Percentiles rank a stretch among this genome's conserved stretches.
These are phyloP conservation scores for Gallirallus australis DNA, from an alignment of 2,797 vertebrate species.

Conservation along the genomic window DNA sequence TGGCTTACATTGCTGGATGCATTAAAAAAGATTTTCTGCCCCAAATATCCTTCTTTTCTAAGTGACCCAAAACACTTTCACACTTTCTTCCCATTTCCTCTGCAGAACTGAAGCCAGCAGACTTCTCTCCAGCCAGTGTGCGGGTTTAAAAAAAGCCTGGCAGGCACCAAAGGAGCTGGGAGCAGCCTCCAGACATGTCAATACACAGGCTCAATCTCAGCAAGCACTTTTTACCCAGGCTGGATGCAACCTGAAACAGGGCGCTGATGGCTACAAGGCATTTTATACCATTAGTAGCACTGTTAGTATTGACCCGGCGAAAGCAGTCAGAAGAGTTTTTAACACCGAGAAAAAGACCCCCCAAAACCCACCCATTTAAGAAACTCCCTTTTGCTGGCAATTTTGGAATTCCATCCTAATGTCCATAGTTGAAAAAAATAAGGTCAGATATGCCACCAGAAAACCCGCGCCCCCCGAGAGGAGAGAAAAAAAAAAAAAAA, in stretches of 20 bases:
- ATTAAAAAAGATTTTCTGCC: slow-evolving; percentile 15
- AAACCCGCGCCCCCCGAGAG: too few relatives aligned
- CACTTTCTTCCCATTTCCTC: neutral
- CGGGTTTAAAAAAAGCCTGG: neutral
- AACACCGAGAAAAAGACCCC: neutral
- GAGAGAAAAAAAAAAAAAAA: neutral
- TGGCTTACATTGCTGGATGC: slow-evolving; percentile 16
- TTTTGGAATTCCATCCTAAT: neutral
- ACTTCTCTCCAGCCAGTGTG: neutral
- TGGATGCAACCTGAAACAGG: neutral
- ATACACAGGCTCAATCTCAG: neutral
- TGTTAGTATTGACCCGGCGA: neutral
- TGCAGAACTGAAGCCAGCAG: neutral
- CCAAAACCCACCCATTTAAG: neutral
- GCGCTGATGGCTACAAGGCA: neutral
- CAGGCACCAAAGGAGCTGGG: neutral
- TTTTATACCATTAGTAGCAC: neutral
- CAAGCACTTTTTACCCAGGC: rapidly evolving
- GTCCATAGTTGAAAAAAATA: neutral
- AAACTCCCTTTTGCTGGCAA: neutral
- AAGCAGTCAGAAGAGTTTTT: neutral
- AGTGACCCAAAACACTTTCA: neutral
- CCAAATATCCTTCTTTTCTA: neutral
- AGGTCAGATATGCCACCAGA: neutral
- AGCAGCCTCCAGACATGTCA: neutral